Evolutionary conservation across 2,888 invertebrate species (phyloP).

Genomic region (Spodoptera exigua): DNA sequence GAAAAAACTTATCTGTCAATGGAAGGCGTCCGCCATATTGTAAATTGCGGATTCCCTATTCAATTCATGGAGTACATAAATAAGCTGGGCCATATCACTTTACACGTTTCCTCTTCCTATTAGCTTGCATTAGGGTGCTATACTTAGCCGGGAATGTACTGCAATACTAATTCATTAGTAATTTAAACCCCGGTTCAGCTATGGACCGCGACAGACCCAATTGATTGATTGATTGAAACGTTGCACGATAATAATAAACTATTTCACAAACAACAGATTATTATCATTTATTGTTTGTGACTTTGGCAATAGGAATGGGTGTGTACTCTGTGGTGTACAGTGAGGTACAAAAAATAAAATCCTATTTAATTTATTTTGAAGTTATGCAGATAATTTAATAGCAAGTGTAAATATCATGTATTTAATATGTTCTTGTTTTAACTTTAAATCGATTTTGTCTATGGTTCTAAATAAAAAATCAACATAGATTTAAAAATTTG

Average conservation of each 20-base stretch:
- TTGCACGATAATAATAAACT: slow-evolving; percentile 36
- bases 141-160: slow-evolving; percentile 27
- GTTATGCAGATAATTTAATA: too few species aligned
- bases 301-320: slow-evolving; percentile 30
- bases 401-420: too few species aligned
- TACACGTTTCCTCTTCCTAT: slow-evolving; percentile 14
- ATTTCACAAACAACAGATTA: slow-evolving; percentile 40
- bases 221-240: slow-evolving; percentile 47
- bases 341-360: too few species aligned
- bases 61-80: neutral
- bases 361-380: too few species aligned
- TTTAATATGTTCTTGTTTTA: too few species aligned
- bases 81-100: neutral
- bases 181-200: slow-evolving; percentile 35
- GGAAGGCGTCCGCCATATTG: too few species aligned
- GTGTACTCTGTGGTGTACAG: slow-evolving; percentile 1
- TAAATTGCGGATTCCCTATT: too few species aligned
- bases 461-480: too few species aligned
- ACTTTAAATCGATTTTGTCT: too few species aligned
- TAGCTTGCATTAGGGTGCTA: slow-evolving; percentile 27
- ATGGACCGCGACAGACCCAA: slow-evolving; percentile 14
- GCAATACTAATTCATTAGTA: slow-evolving; percentile 40
- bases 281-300: slow-evolving; percentile 31
- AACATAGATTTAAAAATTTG: too few species aligned
- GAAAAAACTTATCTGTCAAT: too few species aligned